phyloP scores from a whole-genome alignment of 2,888 invertebrate species.

The Drosophila neonasuta region DNA sequence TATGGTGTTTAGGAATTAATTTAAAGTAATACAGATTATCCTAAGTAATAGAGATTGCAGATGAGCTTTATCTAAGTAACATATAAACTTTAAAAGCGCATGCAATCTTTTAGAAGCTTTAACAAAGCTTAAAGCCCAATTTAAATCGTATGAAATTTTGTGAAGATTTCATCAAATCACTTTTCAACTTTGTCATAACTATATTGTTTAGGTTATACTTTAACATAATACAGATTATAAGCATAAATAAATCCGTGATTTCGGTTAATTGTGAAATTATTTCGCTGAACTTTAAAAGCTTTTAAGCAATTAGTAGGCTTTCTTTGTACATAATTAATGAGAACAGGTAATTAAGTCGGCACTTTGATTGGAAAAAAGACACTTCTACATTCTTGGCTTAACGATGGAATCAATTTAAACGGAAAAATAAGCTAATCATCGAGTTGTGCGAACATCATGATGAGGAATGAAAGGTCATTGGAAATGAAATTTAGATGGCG shows the following conservation, averaged over 20 bases:
- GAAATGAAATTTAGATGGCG: slow-evolving; percentile 19
- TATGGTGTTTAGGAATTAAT: too few relatives aligned
- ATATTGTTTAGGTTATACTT: too few relatives aligned
- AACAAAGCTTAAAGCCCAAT: too few relatives aligned
- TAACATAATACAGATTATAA: too few relatives aligned
- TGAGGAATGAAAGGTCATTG: slow-evolving; percentile 5
- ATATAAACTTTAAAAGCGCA: too few relatives aligned
- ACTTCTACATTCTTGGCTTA: background rate
- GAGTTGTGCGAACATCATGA: background rate
- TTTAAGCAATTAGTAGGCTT: background rate
- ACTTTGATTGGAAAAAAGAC: background rate
- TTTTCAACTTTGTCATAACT: too few relatives aligned
- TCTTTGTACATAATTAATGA: background rate
- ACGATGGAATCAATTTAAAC: background rate
- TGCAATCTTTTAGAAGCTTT: too few relatives aligned
- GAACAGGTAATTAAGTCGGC: background rate
- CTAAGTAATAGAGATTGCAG: too few relatives aligned
- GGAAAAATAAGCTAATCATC: background rate
- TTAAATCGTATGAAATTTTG: too few relatives aligned
- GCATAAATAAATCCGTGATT: background rate
- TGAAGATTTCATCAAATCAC: too few relatives aligned
- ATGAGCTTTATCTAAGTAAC: too few relatives aligned
- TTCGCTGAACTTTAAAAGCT: background rate
- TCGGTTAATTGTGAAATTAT: background rate
- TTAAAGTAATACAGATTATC: too few relatives aligned